Base-by-base conservation (phyloP, 2,797 vertebrate species). In the Saxicola maurus region DNA sequence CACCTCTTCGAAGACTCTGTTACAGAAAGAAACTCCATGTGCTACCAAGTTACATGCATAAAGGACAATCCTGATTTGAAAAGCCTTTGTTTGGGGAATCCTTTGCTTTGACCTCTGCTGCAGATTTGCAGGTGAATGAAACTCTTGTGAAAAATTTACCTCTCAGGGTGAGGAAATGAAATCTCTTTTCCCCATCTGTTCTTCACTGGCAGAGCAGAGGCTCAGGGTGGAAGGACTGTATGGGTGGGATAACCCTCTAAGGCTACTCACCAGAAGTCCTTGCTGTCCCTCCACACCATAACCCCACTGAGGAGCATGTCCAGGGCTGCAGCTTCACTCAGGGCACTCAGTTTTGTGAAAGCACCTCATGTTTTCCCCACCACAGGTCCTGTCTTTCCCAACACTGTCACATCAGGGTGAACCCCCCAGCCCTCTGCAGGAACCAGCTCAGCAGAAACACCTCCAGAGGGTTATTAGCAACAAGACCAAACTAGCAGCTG, bases 401-500 rank as follows among this genome's bases (percentile, higher is more conserved):
- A 21, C 61, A 21, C 21, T 0, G 0, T 7, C 65, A 17, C 57
- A 30, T 13, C 24, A 8, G 43, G 46, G 59, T 4, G 17, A 92
- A 25, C 15, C 46, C 66, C 53, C 67, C 46, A 55, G 46, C 17
- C 66, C 30, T 48, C 56, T 57, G 45, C 31, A 68, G 81, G 51
- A 86, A 61, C 64, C 78, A 86, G 57, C 82, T 59, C 43, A 53
- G 83, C 52, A 89, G 52, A 73, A 75, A 37, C 42, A 65, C 40
- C 62, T 93, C 69, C 38, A 75, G 56, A n/a, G 55, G 62, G 48
- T 78, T 78, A 75, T 66, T 20, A 89, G 52, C 51, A 86, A 82
- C 82, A 81, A 77, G 79, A 86, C 55, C 79, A 75, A 84, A 79
- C 88, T 24, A 86, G 90, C 66, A 93, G 66, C 79, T 1, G 2